Conservation (phyloP, 30 jellyfish, hydroid and myxozoan species). For the Hydractinia symbiolongicarpus region DNA sequence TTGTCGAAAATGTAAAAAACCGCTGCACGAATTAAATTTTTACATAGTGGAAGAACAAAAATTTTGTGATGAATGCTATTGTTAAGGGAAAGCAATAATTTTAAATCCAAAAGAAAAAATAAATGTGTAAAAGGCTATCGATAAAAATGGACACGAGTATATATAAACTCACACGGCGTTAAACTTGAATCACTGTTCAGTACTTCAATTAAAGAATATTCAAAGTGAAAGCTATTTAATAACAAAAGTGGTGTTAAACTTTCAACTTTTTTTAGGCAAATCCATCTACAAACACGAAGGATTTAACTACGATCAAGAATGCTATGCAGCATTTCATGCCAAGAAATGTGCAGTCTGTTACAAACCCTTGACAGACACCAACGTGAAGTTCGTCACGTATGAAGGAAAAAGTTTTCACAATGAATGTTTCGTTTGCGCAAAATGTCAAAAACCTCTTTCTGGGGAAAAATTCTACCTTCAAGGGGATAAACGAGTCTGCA, state of each 20-base stretch:
- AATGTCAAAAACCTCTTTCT: constrained; percentile 19
- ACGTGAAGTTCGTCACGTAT: constrained; percentile 30
- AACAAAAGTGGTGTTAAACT: not conserved
- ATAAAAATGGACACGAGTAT: no score
- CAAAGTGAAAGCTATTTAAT: no score
- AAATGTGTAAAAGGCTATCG: no score
- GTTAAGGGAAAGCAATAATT: no score
- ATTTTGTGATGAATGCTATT: no score
- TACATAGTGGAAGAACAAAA: no score
- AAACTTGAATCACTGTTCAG: no score
- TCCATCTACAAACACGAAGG: constrained; percentile 37
- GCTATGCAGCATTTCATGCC: constrained; percentile 30
- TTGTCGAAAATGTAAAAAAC: no score
- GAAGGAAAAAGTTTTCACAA: constrained; percentile 22
- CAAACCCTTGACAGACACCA: constrained; percentile 32
- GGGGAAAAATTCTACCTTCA: constrained; percentile 28
- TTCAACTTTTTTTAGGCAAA: constrained; percentile 17
- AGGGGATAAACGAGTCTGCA: constrained; percentile 17
- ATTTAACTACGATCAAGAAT: constrained; percentile 22
- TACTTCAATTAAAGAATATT: no score
- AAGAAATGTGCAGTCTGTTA: constrained; percentile 28
- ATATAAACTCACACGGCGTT: no score
- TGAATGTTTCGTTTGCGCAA: constrained; percentile 13
- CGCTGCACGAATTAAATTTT: no score
- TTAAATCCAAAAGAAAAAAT: no score